phyloP scores from a whole-genome alignment of 1,140 invertebrate species.

The Cydia splendana region DNA sequence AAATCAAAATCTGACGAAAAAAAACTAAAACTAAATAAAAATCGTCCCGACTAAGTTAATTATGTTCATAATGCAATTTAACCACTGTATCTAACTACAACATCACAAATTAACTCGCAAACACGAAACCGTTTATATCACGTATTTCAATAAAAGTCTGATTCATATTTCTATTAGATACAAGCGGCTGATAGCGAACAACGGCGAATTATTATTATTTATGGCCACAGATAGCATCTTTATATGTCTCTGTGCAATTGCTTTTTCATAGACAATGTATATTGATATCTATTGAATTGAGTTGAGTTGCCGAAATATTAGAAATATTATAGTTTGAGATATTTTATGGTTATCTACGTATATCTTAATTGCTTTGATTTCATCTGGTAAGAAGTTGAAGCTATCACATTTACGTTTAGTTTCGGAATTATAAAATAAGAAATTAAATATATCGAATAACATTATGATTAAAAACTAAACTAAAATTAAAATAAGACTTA shows the following conservation, averaged over 20 bases:
- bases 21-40: too few relatives aligned
- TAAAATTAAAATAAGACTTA: too few relatives aligned
- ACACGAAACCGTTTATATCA: constrained; percentile 4
- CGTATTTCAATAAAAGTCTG: constrained; percentile 8
- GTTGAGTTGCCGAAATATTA: constrained; percentile 9
- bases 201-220: constrained; percentile 22
- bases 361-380: constrained; percentile 10
- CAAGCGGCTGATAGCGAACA: not conserved
- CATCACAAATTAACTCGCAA: not conserved
- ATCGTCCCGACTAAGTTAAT: too few relatives aligned
- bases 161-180: constrained; percentile 29
- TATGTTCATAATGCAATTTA: not conserved
- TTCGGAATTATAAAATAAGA: not conserved
- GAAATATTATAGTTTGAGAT: not conserved
- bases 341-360: not conserved
- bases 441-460: too few relatives aligned
- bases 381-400: not conserved
- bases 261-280: constrained; percentile 28
- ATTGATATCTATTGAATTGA: constrained; percentile 28
- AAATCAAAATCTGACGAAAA: too few relatives aligned
- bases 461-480: too few relatives aligned
- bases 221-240: constrained; percentile 14
- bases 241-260: constrained; percentile 17
- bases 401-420: not conserved
- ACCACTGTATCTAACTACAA: not conserved